Evolutionary conservation across 2,888 invertebrate species (phyloP).

Genomic region (Lasioglossum villosulum): DNA sequence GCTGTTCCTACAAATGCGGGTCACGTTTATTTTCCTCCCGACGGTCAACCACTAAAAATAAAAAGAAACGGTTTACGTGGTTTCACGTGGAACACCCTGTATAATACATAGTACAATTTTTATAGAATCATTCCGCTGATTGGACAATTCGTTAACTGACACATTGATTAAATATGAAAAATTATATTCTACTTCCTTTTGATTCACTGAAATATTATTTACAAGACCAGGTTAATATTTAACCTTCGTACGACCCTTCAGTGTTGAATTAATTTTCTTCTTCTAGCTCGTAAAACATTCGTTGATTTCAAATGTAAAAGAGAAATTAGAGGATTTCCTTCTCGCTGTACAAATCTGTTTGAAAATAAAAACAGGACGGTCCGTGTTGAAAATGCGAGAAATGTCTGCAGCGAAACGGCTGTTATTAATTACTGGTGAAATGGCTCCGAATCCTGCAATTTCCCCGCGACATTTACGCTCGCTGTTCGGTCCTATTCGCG

Average conservation of each 20-base stretch:
- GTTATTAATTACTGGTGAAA: background rate
- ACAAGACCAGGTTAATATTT: background rate
- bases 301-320: no score
- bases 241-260: background rate
- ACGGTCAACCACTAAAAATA: conserved; percentile 13
- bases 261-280: background rate
- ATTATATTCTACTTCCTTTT: background rate
- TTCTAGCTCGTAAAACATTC: background rate
- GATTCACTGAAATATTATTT: background rate
- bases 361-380: background rate
- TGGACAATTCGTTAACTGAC: background rate
- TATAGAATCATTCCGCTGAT: background rate
- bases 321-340: no score
- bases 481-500: background rate
- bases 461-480: background rate
- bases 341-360: background rate
- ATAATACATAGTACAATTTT: background rate
- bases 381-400: background rate
- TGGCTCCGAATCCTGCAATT: background rate
- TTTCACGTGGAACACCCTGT: background rate
- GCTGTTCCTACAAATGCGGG: background rate
- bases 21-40: background rate
- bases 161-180: background rate
- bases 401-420: background rate
- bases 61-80: background rate